These are phyloP conservation scores for Eupsilia transversa DNA, from an alignment of 2,888 invertebrate genomes.

Conservation along the genomic window DNA sequence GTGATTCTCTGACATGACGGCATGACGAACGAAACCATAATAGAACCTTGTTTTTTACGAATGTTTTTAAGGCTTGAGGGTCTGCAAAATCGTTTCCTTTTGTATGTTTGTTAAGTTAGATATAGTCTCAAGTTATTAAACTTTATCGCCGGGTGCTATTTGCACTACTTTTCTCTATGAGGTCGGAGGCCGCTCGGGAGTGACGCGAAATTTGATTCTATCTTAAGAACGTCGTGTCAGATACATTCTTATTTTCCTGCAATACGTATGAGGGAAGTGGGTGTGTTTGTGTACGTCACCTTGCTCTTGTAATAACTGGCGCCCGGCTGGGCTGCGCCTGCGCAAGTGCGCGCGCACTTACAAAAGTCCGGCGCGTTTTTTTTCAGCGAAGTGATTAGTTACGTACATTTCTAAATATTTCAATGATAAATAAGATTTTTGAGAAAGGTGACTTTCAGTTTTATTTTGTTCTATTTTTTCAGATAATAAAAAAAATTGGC, in stretches of 20 bases:
- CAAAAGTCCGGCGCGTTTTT: constrained; percentile 13
- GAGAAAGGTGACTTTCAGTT: constrained; percentile 40
- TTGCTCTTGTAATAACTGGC: constrained; percentile 48
- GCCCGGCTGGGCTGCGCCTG: constrained; percentile 36
- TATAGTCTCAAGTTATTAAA: neutral
- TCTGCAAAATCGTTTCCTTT: neutral
- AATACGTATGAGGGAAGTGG: constrained; percentile 59
- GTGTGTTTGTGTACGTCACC: constrained; percentile 52
- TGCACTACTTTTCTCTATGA: constrained; percentile 23
- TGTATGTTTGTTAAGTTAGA: neutral
- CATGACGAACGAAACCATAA: neutral
- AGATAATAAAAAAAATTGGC: neutral
- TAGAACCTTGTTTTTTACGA: neutral
- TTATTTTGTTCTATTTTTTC: constrained; percentile 8
- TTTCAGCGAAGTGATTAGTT: constrained; percentile 45
- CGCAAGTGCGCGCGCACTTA: constrained; percentile 32
- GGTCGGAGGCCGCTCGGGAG: constrained; percentile 13
- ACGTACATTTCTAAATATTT: constrained; percentile 12
- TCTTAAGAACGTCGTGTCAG: constrained; percentile 29
- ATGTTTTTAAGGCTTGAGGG: neutral
- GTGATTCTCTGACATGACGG: neutral
- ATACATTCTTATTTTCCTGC: constrained; percentile 42
- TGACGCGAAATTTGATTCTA: constrained; percentile 33
- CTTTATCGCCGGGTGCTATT: constrained; percentile 1
- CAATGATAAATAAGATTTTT: constrained; percentile 34